A percentile compares a stretch with the other conserved stretches of the same genome.
phyloP scores from a whole-genome alignment of 1,140 invertebrate species.

The Condylostylus longicornis region DNA sequence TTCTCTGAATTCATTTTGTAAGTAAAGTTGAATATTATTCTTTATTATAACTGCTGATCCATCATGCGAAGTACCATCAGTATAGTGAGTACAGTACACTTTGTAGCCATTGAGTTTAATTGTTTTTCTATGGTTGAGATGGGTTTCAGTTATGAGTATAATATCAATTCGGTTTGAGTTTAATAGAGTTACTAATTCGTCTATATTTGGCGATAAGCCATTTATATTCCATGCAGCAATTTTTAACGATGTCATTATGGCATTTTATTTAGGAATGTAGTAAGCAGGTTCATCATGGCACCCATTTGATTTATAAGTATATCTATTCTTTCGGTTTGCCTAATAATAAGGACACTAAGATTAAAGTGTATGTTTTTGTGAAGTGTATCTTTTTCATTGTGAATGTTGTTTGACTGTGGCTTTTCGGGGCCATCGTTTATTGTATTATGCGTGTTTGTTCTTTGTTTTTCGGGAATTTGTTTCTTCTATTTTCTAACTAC shows the following conservation, averaged over 20 bases:
- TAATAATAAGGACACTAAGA: conserved; percentile 6
- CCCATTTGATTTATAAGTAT: conserved; percentile 7
- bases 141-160: conserved; percentile 18
- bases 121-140: conserved; percentile 21
- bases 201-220: conserved; percentile 7
- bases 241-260: conserved; percentile 5
- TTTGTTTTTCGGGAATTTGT: too few species aligned
- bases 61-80: conserved; percentile 8
- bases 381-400: conserved; percentile 4
- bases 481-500: too few species aligned
- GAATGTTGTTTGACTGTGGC: conserved; percentile 6
- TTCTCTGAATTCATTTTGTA: conserved; percentile 3
- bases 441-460: too few species aligned
- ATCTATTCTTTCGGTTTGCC: conserved; percentile 7
- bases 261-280: conserved; percentile 10
- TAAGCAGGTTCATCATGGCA: conserved; percentile 2
- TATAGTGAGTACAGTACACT: conserved; percentile 4
- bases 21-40: conserved; percentile 4
- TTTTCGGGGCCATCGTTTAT: too few species aligned
- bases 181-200: conserved; percentile 9
- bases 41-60: conserved; percentile 9
- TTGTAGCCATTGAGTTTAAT: conserved; percentile 10
- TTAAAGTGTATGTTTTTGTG: conserved; percentile 4
- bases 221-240: conserved; percentile 9
- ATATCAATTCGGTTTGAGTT: conserved; percentile 6